These are phyloP conservation scores for Caenorhabditis sp. DNA, from an alignment of 2,888 invertebrate species.

Conservation along the genomic window DNA sequence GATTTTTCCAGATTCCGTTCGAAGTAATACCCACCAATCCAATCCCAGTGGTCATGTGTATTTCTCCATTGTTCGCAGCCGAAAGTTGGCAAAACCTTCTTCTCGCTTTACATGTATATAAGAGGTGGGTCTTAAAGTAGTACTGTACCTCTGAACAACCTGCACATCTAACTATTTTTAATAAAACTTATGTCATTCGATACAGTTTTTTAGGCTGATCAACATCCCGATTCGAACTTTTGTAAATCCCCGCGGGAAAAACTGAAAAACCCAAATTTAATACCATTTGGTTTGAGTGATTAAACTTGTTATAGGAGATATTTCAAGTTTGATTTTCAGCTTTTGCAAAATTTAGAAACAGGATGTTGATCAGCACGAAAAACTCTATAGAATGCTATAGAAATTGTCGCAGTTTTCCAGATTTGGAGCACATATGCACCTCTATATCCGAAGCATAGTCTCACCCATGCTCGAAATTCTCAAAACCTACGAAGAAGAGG, in stretches of 20 bases:
- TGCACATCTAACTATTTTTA: no score
- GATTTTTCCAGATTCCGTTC: slow-evolving; percentile 53
- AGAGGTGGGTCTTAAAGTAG: slow-evolving; percentile 5
- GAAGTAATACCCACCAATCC: slow-evolving; percentile 9
- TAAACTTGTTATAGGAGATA: no score
- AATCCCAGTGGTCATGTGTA: slow-evolving; percentile 47
- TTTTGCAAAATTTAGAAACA: no score
- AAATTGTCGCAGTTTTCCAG: neutral
- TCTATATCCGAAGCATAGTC: slow-evolving; percentile 50
- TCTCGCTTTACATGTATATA: slow-evolving; percentile 45
- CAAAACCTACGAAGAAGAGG: slow-evolving; percentile 38
- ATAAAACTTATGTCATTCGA: no score
- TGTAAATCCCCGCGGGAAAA: no score
- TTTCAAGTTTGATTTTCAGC: no score
- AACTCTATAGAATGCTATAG: neutral
- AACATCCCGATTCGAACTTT: no score
- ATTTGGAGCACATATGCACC: slow-evolving; percentile 47
- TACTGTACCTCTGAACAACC: no score
- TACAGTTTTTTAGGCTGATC: no score
- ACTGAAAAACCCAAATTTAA: no score
- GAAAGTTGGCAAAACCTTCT: slow-evolving; percentile 51
- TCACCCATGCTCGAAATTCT: slow-evolving; percentile 44
- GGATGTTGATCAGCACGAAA: no score
- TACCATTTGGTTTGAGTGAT: no score
- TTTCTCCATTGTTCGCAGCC: slow-evolving; percentile 48